phyloP scores from a whole-genome alignment of 2,888 invertebrate species.

The Lingula anatina region DNA sequence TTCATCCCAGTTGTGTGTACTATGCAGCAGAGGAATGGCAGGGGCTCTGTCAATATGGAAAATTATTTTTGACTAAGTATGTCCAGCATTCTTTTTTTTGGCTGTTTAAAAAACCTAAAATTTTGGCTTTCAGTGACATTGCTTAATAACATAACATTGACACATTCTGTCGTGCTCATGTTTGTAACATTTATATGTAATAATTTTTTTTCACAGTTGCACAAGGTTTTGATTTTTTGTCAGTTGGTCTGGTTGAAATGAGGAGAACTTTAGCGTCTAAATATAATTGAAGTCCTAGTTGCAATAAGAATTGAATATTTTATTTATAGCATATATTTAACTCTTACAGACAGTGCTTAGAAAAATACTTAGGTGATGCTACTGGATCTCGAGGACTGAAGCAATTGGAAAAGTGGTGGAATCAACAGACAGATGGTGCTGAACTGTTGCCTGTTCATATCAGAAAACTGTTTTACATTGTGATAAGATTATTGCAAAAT shows the following conservation, averaged over 20 bases:
- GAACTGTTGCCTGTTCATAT: constrained; percentile 19
- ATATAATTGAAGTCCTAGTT: too few relatives aligned
- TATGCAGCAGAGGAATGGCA: constrained; percentile 17
- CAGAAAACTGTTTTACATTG: constrained; percentile 33
- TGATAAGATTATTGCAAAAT: too few relatives aligned
- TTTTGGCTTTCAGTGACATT: too few relatives aligned
- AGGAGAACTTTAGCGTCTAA: too few relatives aligned
- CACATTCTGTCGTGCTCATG: not conserved
- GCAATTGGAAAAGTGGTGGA: constrained; percentile 23
- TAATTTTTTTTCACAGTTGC: too few relatives aligned
- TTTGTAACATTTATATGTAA: constrained; percentile 5
- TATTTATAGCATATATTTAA: too few relatives aligned
- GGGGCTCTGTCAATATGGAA: constrained; percentile 9
- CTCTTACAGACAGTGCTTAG: constrained; percentile 26
- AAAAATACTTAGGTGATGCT: constrained; percentile 38
- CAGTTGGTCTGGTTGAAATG: too few relatives aligned
- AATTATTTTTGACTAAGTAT: constrained; percentile 11
- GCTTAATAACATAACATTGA: too few relatives aligned
- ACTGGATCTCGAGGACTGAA: constrained; percentile 31
- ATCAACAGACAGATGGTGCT: constrained; percentile 7
- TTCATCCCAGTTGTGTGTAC: constrained; percentile 20
- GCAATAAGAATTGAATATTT: too few relatives aligned
- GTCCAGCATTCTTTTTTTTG: not conserved
- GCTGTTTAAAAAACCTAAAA: too few relatives aligned
- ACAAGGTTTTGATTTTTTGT: too few relatives aligned